Evolutionary conservation across 2,888 invertebrate genomes (phyloP).

Genomic region (Phymatocera aterrima): DNA sequence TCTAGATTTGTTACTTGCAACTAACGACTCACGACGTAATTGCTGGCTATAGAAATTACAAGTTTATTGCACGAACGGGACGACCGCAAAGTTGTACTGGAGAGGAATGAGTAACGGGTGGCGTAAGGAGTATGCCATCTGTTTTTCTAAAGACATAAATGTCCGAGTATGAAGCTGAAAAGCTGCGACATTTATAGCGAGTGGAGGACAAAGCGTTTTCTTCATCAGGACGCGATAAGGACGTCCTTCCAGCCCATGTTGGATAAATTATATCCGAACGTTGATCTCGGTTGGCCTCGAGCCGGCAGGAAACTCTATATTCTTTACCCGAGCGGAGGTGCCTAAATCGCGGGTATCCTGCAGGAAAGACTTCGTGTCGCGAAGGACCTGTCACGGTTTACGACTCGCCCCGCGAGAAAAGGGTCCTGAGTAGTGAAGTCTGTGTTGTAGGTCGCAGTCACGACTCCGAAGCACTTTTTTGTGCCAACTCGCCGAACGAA

Average conservation of each 20-base stretch:
- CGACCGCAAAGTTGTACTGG: not conserved
- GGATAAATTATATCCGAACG: slow-evolving; percentile 17
- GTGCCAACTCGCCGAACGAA: too few species aligned
- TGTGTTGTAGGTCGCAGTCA: not conserved
- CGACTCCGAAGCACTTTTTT: not conserved
- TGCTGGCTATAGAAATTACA: slow-evolving; percentile 4
- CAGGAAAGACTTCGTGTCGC: slow-evolving; percentile 3
- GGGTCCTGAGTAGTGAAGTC: slow-evolving; percentile 4
- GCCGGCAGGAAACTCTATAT: slow-evolving; percentile 16
- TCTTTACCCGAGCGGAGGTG: not conserved
- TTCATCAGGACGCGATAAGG: not conserved
- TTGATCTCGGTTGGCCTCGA: not conserved
- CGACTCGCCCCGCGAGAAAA: slow-evolving; percentile 29
- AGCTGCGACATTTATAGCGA: not conserved
- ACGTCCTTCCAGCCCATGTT: not conserved
- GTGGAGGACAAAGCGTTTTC: not conserved
- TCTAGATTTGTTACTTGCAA: not conserved
- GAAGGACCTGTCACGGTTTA: slow-evolving; percentile 26
- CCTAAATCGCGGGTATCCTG: not conserved
- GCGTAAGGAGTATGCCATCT: not conserved
- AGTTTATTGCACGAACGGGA: not conserved
- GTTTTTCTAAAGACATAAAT: not conserved
- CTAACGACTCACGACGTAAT: not conserved
- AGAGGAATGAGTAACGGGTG: not conserved
- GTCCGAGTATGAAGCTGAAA: not conserved